These are phyloP conservation scores for Hydropsyche tenuis DNA, from an alignment of 1,140 invertebrate species.

Conservation along the genomic window DNA sequence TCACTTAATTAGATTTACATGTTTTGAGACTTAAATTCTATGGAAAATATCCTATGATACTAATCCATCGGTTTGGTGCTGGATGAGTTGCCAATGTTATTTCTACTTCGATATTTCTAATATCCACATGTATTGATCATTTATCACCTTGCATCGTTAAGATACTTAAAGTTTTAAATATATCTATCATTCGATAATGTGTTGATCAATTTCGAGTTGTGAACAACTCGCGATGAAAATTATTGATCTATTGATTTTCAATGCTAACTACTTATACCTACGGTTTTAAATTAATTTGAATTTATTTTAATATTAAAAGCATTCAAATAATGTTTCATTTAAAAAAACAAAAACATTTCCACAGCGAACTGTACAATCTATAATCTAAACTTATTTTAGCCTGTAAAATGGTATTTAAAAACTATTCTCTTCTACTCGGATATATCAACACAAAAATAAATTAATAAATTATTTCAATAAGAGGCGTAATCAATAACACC, in stretches of 20 bases:
- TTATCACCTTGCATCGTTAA: constrained; percentile 45
- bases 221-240: constrained; percentile 23
- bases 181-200: constrained; percentile 21
- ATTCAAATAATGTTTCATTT: constrained; percentile 6
- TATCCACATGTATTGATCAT: constrained; percentile 26
- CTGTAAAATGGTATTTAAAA: constrained; percentile 32
- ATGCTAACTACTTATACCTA: constrained; percentile 26
- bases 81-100: constrained; percentile 26
- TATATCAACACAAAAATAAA: constrained; percentile 48
- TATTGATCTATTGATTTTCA: constrained; percentile 10
- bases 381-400: constrained; percentile 20
- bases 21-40: constrained; percentile 41
- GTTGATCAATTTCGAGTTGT: not conserved
- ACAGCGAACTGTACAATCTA: constrained; percentile 31
- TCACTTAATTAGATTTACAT: constrained; percentile 33
- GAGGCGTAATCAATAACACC: constrained; percentile 39
- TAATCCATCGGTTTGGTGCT: constrained; percentile 39
- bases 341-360: constrained; percentile 16
- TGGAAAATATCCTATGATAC: constrained; percentile 39
- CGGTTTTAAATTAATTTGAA: constrained; percentile 20
- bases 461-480: constrained; percentile 49
- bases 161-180: constrained; percentile 36
- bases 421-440: constrained; percentile 31
- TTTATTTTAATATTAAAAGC: constrained; percentile 21
- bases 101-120: constrained; percentile 29